Evolutionary conservation across 2,888 invertebrate genomes (phyloP).

Genomic region (Heliothis peltigera): DNA sequence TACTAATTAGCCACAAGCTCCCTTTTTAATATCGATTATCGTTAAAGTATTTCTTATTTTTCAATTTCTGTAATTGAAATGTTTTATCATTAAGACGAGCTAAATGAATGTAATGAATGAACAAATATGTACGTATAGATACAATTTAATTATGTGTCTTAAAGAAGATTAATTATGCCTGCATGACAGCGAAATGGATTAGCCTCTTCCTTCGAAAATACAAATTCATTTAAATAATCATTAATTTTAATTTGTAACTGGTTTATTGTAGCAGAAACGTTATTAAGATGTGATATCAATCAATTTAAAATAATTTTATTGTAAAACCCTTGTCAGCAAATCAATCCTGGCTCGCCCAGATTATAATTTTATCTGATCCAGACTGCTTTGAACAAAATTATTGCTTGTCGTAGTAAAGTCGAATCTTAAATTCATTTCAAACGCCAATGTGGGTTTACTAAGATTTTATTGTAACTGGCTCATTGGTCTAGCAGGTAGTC

Average conservation of each 20-base stretch:
- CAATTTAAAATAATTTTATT: not conserved
- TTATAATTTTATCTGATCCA: conserved; percentile 1
- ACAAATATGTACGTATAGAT: not conserved
- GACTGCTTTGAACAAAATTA: not conserved
- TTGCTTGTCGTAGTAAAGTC: not conserved
- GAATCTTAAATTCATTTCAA: not conserved
- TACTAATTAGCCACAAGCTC: too few relatives aligned
- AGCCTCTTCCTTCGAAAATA: not conserved
- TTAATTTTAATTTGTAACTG: not conserved
- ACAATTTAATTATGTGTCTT: conserved; percentile 1
- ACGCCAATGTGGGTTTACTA: too few relatives aligned
- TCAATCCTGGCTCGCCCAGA: not conserved
- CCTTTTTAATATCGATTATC: not conserved
- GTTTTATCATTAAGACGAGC: not conserved
- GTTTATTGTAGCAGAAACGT: not conserved
- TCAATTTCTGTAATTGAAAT: not conserved
- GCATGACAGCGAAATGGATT: conserved; percentile 1
- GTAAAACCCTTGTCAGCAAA: not conserved
- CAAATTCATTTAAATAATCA: not conserved
- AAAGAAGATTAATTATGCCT: conserved; percentile 2
- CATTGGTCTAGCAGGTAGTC: too few relatives aligned
- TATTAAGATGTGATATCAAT: not conserved
- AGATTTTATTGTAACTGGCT: too few relatives aligned
- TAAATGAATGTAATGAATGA: too few relatives aligned
- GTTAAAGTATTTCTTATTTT: too few relatives aligned